Base-by-base conservation (phyloP, 2,113 vertebrate species). In the Zosterops pallidus region DNA sequence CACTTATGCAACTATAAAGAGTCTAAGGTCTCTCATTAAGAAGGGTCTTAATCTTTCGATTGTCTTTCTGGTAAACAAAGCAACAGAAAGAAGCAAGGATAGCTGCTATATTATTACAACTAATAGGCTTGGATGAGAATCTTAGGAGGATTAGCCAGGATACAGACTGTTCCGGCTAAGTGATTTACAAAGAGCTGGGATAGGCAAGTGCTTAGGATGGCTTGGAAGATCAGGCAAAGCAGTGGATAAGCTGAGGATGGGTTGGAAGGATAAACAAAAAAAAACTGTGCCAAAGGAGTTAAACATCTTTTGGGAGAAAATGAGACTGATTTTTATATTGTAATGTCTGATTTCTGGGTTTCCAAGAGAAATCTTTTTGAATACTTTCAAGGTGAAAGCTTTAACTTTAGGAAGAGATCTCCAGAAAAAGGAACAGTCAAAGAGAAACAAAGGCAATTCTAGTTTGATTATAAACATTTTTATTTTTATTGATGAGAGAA, bases 281-380 rank as follows among this genome's bases (percentile, higher is more conserved):
- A 37, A 60, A 37, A 9, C 21, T 62, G 9, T 60, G 19, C 8
- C 28, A 79, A 90, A 82, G 8, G 18, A 47, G 8, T 70, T 67
- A 49, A 75, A 44, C 3, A 26, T 9, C 6, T 74, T 10, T 26
- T 7, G 5, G 17, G 31, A 14, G n/a, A 17, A 23, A 59, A 67
- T 4, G 9, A 65, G 23, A 46, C 11, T 23, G 2, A 0, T 16
- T 62, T 71, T 71, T 55, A 11, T 11, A 28, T 59, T 1, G 0
- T 31, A 47, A 67, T 31, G 0, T 25, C 57, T 59, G 17, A 44
- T 42, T 5, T 21, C 3, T 26, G 29, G 1, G 2, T 42, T 80
- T 83, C 31, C 62, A 89, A 63, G 28, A 68, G 12, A 76, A 44
- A 64, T 9, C 0, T 42, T 44, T 59, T 65, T 64, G 4, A 35